Conservation (phyloP, 1,140 invertebrate genomes). For the Goniozus legneri region DNA sequence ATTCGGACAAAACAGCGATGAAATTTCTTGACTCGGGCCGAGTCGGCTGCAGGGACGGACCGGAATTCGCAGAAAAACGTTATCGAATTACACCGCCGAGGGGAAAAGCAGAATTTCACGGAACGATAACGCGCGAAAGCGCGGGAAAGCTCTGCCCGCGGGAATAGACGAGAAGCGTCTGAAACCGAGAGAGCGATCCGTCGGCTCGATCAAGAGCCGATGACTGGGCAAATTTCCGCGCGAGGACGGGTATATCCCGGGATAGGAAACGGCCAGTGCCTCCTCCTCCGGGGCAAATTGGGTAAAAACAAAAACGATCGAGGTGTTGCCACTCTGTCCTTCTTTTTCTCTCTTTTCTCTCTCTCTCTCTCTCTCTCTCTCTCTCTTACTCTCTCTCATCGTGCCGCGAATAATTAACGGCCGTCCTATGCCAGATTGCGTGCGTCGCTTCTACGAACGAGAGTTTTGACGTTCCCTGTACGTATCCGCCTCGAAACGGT, state of each 20-base stretch:
- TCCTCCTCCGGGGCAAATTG: slow-evolving; percentile 31
- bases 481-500: no score
- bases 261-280: slow-evolving; percentile 19
- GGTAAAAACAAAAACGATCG: slow-evolving; percentile 42
- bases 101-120: no score
- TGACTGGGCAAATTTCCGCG: slow-evolving; percentile 41
- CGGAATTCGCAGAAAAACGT: neutral
- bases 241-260: slow-evolving; percentile 27
- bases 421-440: no score
- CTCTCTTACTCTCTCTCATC: no score
- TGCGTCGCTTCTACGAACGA: no score
- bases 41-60: neutral
- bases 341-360: slow-evolving; percentile 6
- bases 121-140: no score
- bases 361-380: slow-evolving; percentile 6
- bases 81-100: no score
- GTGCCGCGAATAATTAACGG: no score
- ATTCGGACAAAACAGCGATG: no score
- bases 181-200: slow-evolving; percentile 4
- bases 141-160: no score
- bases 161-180: neutral
- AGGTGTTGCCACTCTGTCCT: slow-evolving; percentile 23
- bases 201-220: slow-evolving; percentile 43
- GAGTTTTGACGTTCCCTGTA: no score
- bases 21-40: no score